Evolutionary conservation across 2,797 vertebrate genomes (phyloP), one percentile per base, ranked within the genome.

Genomic region (Poecilia velifera): DNA sequence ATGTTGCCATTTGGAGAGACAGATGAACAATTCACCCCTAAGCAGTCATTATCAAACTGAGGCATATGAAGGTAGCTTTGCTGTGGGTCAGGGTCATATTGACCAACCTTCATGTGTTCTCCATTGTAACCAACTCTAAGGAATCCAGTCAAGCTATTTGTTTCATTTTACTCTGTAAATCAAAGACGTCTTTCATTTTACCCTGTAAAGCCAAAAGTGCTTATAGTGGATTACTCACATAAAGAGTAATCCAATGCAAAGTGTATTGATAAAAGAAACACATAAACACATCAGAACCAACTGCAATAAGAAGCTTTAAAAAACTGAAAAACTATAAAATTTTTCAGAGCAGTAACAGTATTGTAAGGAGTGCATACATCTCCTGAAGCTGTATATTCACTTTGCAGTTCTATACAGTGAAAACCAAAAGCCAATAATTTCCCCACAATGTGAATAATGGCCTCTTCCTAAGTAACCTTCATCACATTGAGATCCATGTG

Each of bases 401-500:
- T 49, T 81, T 78, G 36, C 10, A 20, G 28, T 43, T 46, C 39
- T 49, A 43, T 75, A 47, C 53, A 43, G 72, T 28, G 28, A 81
- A 59, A 79, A 80, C 1, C 70, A 43, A 85, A 82, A 83, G 74
- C 41, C 31, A 78, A 72, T 73, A 0, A 62, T 2, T 31, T 82
- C 31, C n/a, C 34, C 77, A 84, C 76, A 43, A 55, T 68, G 47
- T 77, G 34, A 85, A 80, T 84, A 83, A 90, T 89, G 9, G 59
- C 83, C 51, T 39, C 78, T 68, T 59, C 6, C n/a, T n/a, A 3
- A 45, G 0, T 22, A 39, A 74, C 71, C 64, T 39, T 64, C 34
- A 31, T 68, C 85, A 80, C 71, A 46, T 70, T 39, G 12, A 74
- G 76, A 74, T 79, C 71, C 34, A 31, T 13, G 31, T 22, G 57